phyloP scores from a whole-genome alignment of 1,140 invertebrate genomes.

The Drosophila ohnishii region DNA sequence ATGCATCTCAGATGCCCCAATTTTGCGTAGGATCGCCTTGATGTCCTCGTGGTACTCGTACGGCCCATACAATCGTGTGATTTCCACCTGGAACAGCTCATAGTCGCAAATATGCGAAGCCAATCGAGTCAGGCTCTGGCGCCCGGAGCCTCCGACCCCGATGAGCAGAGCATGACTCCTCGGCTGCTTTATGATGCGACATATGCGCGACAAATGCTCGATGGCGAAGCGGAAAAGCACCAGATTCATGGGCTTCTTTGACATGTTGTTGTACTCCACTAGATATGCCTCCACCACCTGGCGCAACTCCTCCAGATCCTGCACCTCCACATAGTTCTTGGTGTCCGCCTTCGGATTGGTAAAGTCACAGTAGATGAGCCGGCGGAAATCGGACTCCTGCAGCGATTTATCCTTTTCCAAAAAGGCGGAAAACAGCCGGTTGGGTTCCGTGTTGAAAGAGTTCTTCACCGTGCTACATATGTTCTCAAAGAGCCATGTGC shows the following conservation, averaged over 20 bases:
- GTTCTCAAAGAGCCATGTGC: conserved; percentile 91
- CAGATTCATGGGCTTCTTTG: conserved; percentile 98
- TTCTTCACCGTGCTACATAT: conserved; percentile 85
- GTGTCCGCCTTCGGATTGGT: conserved; percentile 95
- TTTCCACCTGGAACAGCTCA: conserved; percentile 96
- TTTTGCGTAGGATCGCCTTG: conserved; percentile 91
- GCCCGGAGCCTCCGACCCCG: conserved; percentile 95
- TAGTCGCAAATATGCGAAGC: conserved; percentile 97
- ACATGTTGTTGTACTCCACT: conserved; percentile 97
- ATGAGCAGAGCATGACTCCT: conserved; percentile 92
- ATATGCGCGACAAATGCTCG: conserved; percentile 96
- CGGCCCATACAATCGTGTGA: conserved; percentile 92
- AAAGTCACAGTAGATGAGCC: conserved; percentile 97
- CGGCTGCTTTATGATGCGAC: conserved; percentile 95
- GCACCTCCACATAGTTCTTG: conserved; percentile 94
- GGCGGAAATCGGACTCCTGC: conserved; percentile 88
- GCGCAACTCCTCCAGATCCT: conserved; percentile 91
- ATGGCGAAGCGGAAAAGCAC: conserved; percentile 97
- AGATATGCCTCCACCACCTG: conserved; percentile 95
- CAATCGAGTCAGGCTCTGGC: conserved; percentile 94
- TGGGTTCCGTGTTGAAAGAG: conserved; percentile 83
- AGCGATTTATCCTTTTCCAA: conserved; percentile 74
- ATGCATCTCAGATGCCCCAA: conserved; percentile 92
- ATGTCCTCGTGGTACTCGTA: conserved; percentile 96
- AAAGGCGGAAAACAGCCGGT: conserved; percentile 69